Evolutionary conservation across 2,113 vertebrate genomes (phyloP), one percentile per base, ranked within the genome.

Genomic region (Calidris pugnax): DNA sequence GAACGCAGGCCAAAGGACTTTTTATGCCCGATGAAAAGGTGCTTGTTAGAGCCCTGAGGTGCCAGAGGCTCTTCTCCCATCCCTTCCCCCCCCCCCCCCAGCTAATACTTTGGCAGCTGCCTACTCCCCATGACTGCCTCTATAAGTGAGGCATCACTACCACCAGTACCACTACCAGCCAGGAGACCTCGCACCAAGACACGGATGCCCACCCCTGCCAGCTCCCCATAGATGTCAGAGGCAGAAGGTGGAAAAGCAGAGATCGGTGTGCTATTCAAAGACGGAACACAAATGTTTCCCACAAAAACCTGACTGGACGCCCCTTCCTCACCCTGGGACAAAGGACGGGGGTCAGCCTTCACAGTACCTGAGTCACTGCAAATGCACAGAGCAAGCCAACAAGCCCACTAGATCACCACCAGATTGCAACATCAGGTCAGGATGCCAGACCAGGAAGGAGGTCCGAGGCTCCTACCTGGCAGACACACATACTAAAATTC

Each of bases 41-140:
- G 91, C 86, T 94, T 97, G 92, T 97, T 96, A 88, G 67, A 93
- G 78, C 60, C 97, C 97, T 2, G 97, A 94, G 37, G 97, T 18
- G 96, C 90, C 90, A 98, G 97, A 69, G 97, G 95, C 78, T 98
- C 98, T 27, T 98, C 96, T 39, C 97, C 97, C 33, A 77, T 94
- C 93, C 23, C 97, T 98, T 6, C n/a, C n/a, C n/a, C n/a, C n/a
- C n/a, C n/a, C n/a, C 16, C 97, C 85, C 92, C 33, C 76, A 59
- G 79, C 51, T 80, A 84, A 57, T 74, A 45, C 68, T 92, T 50
- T 89, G 67, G 59, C 74, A 1, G 4, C 85, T 93, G 71, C 57
- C 55, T 6, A 8, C 30, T 41, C n/a, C 57, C 47, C 23, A 13
- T 14, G 8, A 27, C 39, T 73, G 55, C 68, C 75, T 74, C 74